Conservation (phyloP, 2,113 vertebrate genomes). For the Catharus bicknelli region DNA sequence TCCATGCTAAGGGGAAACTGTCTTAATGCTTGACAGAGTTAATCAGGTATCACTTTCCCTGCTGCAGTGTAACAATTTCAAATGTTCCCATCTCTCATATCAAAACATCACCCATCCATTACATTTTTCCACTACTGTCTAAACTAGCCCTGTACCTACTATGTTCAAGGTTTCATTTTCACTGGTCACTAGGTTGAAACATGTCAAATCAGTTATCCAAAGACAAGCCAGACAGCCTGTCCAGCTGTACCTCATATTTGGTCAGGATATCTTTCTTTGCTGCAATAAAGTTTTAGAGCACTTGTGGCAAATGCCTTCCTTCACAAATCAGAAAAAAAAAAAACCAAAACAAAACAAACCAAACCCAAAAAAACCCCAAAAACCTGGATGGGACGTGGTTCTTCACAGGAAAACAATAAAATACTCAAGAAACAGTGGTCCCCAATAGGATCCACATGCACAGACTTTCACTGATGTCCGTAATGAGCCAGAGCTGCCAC, state of each 20-base stretch:
- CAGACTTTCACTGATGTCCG: not conserved
- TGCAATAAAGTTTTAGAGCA: not conserved
- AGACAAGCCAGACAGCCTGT: not conserved
- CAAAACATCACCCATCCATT: not conserved
- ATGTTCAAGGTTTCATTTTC: not conserved
- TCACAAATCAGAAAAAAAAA: not conserved
- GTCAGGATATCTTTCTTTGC: not conserved
- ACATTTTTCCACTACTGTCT: not conserved
- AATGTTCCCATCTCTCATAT: not conserved
- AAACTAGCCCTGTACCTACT: not conserved
- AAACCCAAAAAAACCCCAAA: not conserved
- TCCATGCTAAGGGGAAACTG: not conserved
- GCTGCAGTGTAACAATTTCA: not conserved
- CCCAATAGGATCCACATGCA: not conserved
- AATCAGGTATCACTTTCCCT: not conserved
- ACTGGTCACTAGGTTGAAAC: not conserved
- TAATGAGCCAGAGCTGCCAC: slow-evolving; percentile 1
- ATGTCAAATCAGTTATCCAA: not conserved
- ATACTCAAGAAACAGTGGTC: not conserved
- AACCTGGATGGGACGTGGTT: not conserved
- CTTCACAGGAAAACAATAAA: not conserved
- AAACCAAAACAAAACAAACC: not conserved
- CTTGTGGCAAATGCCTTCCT: not conserved
- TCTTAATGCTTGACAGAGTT: not conserved
- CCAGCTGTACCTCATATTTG: not conserved